Conservation (phyloP, 2,888 invertebrate genomes). For the Anaspis maculata region DNA sequence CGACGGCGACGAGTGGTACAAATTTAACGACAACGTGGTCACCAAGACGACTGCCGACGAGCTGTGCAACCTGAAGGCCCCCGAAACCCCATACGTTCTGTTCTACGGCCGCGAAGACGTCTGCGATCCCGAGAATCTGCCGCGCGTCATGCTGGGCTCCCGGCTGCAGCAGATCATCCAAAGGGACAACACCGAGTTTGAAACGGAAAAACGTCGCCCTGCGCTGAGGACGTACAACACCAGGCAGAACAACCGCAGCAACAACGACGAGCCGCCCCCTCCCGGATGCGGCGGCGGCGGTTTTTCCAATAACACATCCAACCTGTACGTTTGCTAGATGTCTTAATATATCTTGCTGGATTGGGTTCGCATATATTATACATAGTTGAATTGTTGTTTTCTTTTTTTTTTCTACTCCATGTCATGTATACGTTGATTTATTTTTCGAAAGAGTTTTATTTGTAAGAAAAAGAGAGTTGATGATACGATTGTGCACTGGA, state of each 20-base stretch:
- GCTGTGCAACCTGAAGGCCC: constrained; percentile 54
- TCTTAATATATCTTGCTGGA: constrained; percentile 12
- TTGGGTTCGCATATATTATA: constrained; percentile 11
- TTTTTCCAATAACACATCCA: constrained; percentile 30
- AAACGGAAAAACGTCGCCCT: constrained; percentile 28
- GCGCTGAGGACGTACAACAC: constrained; percentile 24
- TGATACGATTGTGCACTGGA: no score
- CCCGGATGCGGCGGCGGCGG: constrained; percentile 46
- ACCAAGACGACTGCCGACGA: constrained; percentile 51
- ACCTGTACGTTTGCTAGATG: constrained; percentile 38
- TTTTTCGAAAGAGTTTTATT: no score
- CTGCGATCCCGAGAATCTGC: constrained; percentile 30
- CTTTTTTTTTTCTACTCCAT: no score
- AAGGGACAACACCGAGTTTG: constrained; percentile 33
- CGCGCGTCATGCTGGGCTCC: constrained; percentile 26
- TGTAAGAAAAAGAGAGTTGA: no score
- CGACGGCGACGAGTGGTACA: constrained; percentile 63
- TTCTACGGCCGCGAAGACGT: constrained; percentile 54
- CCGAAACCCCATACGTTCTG: constrained; percentile 76
- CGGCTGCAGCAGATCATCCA: constrained; percentile 29
- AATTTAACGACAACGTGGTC: constrained; percentile 75
- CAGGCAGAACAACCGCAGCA: constrained; percentile 35
- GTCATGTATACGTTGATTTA: no score
- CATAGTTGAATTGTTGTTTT: no score
- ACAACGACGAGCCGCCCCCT: constrained; percentile 47